A percentile compares a stretch with the other conserved stretches of the same genome.
phyloP scores from a whole-genome alignment of 2,797 vertebrate genomes.

The Acropternis orthonyx region DNA sequence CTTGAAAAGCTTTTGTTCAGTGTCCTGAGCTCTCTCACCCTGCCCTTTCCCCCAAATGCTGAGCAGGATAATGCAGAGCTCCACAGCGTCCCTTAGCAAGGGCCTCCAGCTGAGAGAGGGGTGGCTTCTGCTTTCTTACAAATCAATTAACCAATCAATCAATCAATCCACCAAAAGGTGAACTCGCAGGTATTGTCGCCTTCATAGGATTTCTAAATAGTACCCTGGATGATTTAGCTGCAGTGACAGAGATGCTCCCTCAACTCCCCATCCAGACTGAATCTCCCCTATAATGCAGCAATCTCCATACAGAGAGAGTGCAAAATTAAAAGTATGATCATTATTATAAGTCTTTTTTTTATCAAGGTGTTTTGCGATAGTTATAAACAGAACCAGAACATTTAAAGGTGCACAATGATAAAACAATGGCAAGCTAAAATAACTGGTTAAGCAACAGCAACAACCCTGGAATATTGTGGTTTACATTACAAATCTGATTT shows the following conservation, averaged over 20 bases:
- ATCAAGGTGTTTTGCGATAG: not conserved
- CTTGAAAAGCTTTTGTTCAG: not conserved
- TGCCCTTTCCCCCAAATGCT: not conserved
- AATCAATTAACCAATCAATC: not conserved
- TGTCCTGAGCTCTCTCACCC: not conserved
- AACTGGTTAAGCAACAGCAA: slow-evolving; percentile 63
- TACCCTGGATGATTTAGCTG: not conserved
- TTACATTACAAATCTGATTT: slow-evolving; percentile 80
- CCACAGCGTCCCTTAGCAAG: not conserved
- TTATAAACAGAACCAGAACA: slow-evolving; percentile 41
- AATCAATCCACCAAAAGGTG: not conserved
- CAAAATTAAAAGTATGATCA: not conserved
- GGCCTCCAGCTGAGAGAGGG: not conserved
- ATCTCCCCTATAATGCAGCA: not conserved
- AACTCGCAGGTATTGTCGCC: not conserved
- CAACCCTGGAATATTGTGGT: slow-evolving; percentile 69
- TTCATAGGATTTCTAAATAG: not conserved
- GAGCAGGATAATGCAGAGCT: not conserved
- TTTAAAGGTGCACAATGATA: slow-evolving; percentile 50
- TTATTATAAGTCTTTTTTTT: not conserved
- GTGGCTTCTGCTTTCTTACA: not conserved
- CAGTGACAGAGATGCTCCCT: not conserved
- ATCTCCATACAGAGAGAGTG: not conserved
- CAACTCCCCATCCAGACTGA: not conserved
- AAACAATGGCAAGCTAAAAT: slow-evolving; percentile 47